A percentile compares a stretch with the other conserved stretches of the same genome.
Conservation (phyloP, 64 coral and sea anemone species). For the Anthopleura sola region DNA sequence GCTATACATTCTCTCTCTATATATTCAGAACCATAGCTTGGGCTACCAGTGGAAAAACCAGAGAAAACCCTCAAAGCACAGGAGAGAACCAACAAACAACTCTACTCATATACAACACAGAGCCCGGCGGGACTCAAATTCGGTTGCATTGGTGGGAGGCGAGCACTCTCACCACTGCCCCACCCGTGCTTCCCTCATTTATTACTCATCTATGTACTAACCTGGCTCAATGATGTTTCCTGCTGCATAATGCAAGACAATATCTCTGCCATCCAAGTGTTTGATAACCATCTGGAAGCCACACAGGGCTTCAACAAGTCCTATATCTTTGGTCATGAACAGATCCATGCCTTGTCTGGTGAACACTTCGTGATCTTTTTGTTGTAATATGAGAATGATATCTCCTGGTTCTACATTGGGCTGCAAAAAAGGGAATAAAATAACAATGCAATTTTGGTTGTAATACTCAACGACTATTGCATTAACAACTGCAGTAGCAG, state of each 20-base stretch:
- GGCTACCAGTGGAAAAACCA: too few species aligned
- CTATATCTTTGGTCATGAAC: conserved; percentile 74
- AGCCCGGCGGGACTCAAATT: too few species aligned
- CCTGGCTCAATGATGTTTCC: conserved; percentile 96
- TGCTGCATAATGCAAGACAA: conserved; percentile 70
- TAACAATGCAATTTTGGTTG: background rate
- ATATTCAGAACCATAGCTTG: too few species aligned
- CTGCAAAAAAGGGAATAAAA: conserved; percentile 40
- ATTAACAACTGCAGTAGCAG: background rate
- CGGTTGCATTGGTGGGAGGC: too few species aligned
- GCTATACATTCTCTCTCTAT: too few species aligned
- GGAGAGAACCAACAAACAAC: too few species aligned
- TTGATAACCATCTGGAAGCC: conserved; percentile 98
- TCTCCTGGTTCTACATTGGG: conserved; percentile 93
- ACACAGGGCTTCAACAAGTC: conserved; percentile 86
- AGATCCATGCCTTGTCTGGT: conserved; percentile 73
- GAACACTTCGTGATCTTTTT: conserved; percentile 87
- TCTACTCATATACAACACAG: too few species aligned
- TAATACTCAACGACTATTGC: background rate
- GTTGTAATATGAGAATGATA: conserved; percentile 91
- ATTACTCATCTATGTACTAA: too few species aligned
- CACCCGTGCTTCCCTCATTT: too few species aligned
- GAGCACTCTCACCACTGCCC: too few species aligned
- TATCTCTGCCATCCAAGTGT: conserved; percentile 90
- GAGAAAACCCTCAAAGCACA: too few species aligned